Evolutionary conservation across 2,888 invertebrate species (phyloP).

Genomic region (Noctua janthe): DNA sequence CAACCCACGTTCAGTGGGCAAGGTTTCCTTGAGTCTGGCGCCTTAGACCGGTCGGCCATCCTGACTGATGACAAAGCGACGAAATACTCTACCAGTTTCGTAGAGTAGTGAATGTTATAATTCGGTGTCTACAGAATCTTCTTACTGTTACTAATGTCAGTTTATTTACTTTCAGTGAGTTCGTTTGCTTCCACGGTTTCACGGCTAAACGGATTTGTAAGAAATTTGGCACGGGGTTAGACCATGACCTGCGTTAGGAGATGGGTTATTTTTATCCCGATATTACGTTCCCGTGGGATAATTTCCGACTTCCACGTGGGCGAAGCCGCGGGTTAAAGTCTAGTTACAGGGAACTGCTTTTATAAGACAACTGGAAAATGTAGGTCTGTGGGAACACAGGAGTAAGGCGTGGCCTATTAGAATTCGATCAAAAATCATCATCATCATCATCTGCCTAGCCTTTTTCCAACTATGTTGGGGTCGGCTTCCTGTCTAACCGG

Average conservation of each 20-base stretch:
- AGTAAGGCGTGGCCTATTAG: neutral
- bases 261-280: neutral
- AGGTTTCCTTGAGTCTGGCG: constrained; percentile 72
- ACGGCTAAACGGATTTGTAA: neutral
- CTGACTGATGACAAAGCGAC: neutral
- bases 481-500: no score
- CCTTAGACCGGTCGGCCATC: constrained; percentile 44
- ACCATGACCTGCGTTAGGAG: no score
- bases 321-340: neutral
- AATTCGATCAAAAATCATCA: neutral
- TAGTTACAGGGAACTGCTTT: neutral
- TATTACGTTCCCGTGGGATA: neutral
- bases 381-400: neutral
- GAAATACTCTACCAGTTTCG: neutral
- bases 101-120: no score
- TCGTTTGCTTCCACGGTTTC: neutral
- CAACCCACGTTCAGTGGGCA: constrained; percentile 91
- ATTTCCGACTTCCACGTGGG: neutral
- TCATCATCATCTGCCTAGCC: no score
- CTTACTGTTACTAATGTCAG: neutral
- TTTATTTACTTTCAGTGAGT: neutral
- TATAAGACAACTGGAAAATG: neutral
- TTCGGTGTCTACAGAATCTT: neutral
- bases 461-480: no score
- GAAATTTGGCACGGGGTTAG: neutral